These are phyloP conservation scores for Raja brachyura DNA, from an alignment of 2,113 vertebrate genomes.

Conservation along the genomic window DNA sequence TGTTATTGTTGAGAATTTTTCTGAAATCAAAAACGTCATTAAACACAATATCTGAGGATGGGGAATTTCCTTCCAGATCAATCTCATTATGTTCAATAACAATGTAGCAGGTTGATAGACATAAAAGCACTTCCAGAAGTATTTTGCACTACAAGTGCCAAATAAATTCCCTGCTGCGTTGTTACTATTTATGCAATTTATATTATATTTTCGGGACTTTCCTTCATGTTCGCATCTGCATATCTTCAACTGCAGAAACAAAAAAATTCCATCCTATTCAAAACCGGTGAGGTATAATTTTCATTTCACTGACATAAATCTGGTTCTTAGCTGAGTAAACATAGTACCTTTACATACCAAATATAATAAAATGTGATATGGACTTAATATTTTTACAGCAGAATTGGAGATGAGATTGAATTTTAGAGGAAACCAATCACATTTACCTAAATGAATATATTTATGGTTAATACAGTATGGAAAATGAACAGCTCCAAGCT, in stretches of 20 bases:
- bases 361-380: not conserved
- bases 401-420: not conserved
- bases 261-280: not conserved
- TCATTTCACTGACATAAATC: not conserved
- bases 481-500: not conserved
- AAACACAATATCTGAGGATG: not conserved
- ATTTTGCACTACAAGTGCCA: not conserved
- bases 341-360: not conserved
- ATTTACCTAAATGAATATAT: not conserved
- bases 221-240: not conserved
- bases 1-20: not conserved
- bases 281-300: not conserved
- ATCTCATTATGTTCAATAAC: not conserved
- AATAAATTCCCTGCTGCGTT: not conserved
- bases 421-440: not conserved
- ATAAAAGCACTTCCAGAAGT: not conserved
- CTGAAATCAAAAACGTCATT: not conserved
- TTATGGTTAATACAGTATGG: not conserved
- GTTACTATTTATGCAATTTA: not conserved
- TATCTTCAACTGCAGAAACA: not conserved
- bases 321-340: not conserved
- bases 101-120: not conserved
- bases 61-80: not conserved
- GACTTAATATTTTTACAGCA: not conserved
- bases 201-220: not conserved